Base-by-base conservation (phyloP, 1,140 invertebrate genomes). In the Caerostris darwini region DNA sequence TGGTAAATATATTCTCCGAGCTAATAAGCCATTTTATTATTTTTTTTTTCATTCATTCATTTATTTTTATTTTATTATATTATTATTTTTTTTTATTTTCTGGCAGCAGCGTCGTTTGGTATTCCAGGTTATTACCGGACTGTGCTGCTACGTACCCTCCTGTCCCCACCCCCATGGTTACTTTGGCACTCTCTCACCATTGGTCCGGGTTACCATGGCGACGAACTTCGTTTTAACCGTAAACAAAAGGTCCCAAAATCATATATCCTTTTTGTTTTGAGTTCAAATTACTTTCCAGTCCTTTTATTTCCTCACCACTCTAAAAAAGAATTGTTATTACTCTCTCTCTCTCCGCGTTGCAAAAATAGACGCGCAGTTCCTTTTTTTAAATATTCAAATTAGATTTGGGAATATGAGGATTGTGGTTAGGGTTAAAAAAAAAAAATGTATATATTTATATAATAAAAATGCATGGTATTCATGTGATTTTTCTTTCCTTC, bases 1-100 rank as follows among this genome's bases (percentile, higher is more conserved):
- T 54, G 50, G 92, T 81, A 89, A 88, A 81, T 94, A 94, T 94
- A 88, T 88, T 94, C 92, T 82, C 85, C 53, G 34, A 54, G 85
- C 69, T 94, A 94, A 94, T 94, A 94, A 94, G 85, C 85, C 69
- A 61, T 88, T 94, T 94, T 89, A 61, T 61, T 94, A 54, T 94
- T 93, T 19, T 64, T 53, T 19, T 58, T 61, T 50, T 82, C 59
- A 92, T 71, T 64, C 50, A 34, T 50, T n/a, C 50, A 8, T 88
- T 88, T 88, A 50, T 64, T 88, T 53, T 64, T 53, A 64, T 64
- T 88, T 67, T 85, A 85, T 85, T 83, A 56, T 7, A 17, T 64
- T 14, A 67, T 67, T 67, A 14, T 85, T 58, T 85, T 83, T 82
- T 53, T 81, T 81, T 50, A n/a, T 67, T 34, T 64, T 88, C 86